phyloP scores from a whole-genome alignment of 2,888 invertebrate genomes.

The Halictus quadricinctus region DNA sequence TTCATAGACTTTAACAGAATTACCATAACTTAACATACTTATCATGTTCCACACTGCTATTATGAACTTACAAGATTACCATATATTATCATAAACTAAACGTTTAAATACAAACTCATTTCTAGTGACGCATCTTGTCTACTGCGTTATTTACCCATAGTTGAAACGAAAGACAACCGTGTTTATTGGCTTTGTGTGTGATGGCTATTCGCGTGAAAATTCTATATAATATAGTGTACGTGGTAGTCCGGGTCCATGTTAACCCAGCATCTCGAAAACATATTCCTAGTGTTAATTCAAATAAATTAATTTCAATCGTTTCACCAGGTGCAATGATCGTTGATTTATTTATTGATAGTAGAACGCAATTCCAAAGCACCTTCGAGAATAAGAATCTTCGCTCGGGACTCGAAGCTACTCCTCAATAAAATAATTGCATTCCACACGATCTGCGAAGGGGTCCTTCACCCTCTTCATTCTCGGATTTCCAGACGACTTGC shows the following conservation, averaged over 20 bases:
- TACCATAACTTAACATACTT: not conserved
- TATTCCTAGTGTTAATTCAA: no score
- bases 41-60: not conserved
- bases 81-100: not conserved
- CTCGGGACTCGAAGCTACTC: not conserved
- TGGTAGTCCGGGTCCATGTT: not conserved
- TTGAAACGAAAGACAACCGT: not conserved
- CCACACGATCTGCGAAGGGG: not conserved
- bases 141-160: not conserved
- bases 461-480: not conserved
- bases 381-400: not conserved
- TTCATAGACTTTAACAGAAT: not conserved
- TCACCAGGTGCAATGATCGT: not conserved
- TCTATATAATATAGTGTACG: not conserved
- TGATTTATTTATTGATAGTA: not conserved
- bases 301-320: no score
- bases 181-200: not conserved
- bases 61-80: not conserved
- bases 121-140: not conserved
- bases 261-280: not conserved
- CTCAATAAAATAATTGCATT: not conserved
- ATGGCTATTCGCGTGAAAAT: not conserved
- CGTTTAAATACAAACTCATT: not conserved
- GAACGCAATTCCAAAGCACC: not conserved
- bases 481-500: not conserved